phyloP scores from a whole-genome alignment of 1,140 invertebrate genomes.

The Eriosoma lanigerum region DNA sequence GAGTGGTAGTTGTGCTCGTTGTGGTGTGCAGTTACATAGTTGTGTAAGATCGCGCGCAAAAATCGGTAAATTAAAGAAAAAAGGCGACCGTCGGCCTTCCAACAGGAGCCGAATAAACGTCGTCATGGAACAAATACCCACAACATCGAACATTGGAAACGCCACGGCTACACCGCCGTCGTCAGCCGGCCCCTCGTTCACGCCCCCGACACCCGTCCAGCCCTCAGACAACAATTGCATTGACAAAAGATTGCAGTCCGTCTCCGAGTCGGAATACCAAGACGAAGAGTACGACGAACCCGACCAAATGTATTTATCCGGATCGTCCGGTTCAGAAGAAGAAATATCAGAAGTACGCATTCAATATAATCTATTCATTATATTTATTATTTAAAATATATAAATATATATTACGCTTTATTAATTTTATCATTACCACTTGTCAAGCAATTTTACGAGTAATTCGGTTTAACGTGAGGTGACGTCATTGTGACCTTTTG shows the following conservation, averaged over 20 bases:
- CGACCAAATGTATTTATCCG: constrained; percentile 44
- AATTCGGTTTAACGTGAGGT: neutral
- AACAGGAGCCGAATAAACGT: constrained; percentile 49
- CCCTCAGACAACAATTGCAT: constrained; percentile 39
- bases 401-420: neutral
- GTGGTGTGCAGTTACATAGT: neutral
- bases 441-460: no score
- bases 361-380: neutral
- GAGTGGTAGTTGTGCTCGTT: neutral
- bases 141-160: constrained; percentile 19
- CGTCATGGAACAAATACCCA: constrained; percentile 49
- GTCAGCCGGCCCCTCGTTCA: constrained; percentile 31
- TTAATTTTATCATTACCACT: neutral
- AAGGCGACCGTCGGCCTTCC: constrained; percentile 50
- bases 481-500: constrained; percentile 43
- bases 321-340: constrained; percentile 41
- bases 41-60: constrained; percentile 38
- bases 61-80: constrained; percentile 49
- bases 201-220: constrained; percentile 41
- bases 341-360: constrained; percentile 46
- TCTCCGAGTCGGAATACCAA: constrained; percentile 46
- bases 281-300: constrained; percentile 50
- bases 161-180: constrained; percentile 27
- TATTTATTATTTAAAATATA: neutral
- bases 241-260: constrained; percentile 34